phyloP scores from a whole-genome alignment of 2,888 invertebrate genomes.

The Pachydiplax longipennis region DNA sequence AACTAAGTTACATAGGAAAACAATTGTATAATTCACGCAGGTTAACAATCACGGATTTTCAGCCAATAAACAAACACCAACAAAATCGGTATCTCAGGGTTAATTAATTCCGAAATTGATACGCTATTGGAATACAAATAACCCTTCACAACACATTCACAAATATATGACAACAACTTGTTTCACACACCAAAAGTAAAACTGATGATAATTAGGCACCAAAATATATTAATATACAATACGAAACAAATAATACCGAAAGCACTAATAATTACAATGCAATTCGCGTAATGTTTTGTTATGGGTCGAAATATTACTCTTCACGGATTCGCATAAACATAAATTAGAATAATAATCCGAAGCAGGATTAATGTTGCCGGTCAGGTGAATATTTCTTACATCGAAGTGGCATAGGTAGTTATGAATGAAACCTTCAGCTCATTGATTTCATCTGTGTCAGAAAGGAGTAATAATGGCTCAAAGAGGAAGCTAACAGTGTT shows the following conservation, averaged over 20 bases:
- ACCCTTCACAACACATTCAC: no score
- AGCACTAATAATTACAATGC: not conserved
- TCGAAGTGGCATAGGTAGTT: conserved; percentile 39
- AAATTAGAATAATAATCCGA: not conserved
- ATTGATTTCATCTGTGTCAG: conserved; percentile 39
- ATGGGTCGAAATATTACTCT: not conserved
- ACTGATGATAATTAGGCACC: not conserved
- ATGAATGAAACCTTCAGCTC: conserved; percentile 47
- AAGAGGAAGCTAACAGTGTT: not conserved
- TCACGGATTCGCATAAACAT: not conserved
- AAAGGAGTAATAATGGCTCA: not conserved
- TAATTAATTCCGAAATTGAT: no score
- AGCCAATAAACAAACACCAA: no score
- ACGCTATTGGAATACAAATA: no score
- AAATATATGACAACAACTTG: no score
- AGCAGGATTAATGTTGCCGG: not conserved
- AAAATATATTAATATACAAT: not conserved
- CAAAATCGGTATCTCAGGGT: no score
- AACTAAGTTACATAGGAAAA: no score
- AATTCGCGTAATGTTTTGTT: not conserved
- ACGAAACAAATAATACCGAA: not conserved
- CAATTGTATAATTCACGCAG: no score
- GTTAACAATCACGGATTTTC: no score
- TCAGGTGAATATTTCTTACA: not conserved
- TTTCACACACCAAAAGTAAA: not conserved